Conservation (phyloP, 2,888 invertebrate species). For the Hymenopus coronatus region DNA sequence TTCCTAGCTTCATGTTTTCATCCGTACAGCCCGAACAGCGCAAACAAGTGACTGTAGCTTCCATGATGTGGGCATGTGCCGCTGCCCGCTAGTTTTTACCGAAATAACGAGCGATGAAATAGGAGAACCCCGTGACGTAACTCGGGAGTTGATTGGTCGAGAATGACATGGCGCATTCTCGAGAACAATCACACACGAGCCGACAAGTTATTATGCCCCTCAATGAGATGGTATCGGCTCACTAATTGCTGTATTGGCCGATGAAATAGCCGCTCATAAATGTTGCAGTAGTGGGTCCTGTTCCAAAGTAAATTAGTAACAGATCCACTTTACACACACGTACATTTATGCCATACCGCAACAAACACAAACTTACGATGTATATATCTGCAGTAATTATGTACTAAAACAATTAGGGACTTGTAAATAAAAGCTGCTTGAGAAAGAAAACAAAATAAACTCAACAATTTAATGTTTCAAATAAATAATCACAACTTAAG, state of each 20-base stretch:
- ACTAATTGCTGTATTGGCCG: not conserved
- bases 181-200: not conserved
- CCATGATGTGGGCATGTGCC: no score
- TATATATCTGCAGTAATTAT: no score
- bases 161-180: conserved; percentile 7
- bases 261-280: not conserved
- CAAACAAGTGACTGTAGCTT: not conserved
- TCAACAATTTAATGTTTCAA: no score
- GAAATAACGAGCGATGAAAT: not conserved
- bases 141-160: not conserved
- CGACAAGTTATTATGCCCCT: not conserved
- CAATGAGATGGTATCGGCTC: not conserved
- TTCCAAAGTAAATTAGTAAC: not conserved
- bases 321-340: not conserved
- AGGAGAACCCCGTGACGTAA: not conserved
- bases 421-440: no score
- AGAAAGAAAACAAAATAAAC: no score
- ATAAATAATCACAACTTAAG: no score
- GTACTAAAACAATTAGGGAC: no score
- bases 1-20: not conserved
- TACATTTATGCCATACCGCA: not conserved
- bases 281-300: not conserved
- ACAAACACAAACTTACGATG: no score
- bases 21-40: not conserved
- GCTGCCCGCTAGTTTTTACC: not conserved